Evolutionary conservation across 2,888 invertebrate species (phyloP).

Genomic region (Calameuta pallipes): DNA sequence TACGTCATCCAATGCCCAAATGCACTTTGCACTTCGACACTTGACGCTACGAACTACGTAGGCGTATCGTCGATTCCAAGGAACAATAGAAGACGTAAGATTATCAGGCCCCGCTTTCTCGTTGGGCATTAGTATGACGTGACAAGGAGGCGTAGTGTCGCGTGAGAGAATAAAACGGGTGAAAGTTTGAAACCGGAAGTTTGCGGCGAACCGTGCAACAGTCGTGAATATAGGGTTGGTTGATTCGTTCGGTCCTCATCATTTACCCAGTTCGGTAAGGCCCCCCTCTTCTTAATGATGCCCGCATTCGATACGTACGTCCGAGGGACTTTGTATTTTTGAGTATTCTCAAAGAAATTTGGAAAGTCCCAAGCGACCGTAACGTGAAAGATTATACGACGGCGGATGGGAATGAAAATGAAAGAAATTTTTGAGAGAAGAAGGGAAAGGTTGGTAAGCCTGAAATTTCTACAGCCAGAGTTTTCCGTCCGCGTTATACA

Average conservation of each 20-base stretch:
- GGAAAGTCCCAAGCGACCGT: neutral
- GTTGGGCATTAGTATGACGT: neutral
- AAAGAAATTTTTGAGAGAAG: constrained; percentile 10
- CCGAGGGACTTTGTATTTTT: neutral
- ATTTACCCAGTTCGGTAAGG: neutral
- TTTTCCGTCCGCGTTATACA: constrained; percentile 58
- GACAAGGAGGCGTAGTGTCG: constrained; percentile 26
- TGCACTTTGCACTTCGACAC: neutral
- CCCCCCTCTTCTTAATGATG: neutral
- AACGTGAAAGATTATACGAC: neutral
- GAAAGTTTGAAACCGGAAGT: constrained; percentile 39
- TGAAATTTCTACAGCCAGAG: constrained; percentile 27
- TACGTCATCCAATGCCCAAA: neutral
- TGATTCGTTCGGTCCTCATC: neutral
- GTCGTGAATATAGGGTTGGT: neutral
- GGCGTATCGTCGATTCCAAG: neutral
- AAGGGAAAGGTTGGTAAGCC: constrained; percentile 18
- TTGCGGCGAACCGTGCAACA: neutral
- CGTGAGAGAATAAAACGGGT: constrained; percentile 50
- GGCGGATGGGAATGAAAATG: neutral
- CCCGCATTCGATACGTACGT: neutral
- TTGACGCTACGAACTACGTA: neutral
- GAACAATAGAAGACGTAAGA: neutral
- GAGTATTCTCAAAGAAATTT: neutral
- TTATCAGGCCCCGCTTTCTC: constrained; percentile 51